phyloP scores from a whole-genome alignment of 2,797 vertebrate species.

The Borostomias antarcticus region DNA sequence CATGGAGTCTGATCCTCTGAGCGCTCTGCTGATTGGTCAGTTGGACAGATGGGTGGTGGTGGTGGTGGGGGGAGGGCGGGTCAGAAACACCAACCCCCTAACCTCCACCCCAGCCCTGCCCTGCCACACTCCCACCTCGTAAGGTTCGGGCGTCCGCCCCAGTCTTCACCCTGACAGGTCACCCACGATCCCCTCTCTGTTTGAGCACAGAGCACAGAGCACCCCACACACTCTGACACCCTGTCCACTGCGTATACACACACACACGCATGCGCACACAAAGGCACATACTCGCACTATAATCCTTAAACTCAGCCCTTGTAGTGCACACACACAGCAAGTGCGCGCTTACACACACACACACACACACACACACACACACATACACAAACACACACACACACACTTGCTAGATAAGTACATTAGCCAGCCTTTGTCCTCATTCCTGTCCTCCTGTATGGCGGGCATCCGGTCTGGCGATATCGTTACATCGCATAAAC shows the following conservation, averaged over 20 bases:
- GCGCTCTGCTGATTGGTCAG: conserved; percentile 57
- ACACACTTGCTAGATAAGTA: not conserved
- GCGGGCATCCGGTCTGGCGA: not conserved
- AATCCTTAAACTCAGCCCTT: too few relatives aligned
- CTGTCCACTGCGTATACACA: not conserved
- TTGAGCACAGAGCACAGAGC: not conserved
- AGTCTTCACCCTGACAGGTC: too few relatives aligned
- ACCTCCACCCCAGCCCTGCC: too few relatives aligned
- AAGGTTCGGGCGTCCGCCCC: too few relatives aligned
- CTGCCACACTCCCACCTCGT: not conserved
- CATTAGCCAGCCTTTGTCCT: not conserved
- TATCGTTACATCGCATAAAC: not conserved
- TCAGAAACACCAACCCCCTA: too few relatives aligned
- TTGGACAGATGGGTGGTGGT: conserved; percentile 60
- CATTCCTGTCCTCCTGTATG: not conserved
- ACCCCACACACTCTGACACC: not conserved
- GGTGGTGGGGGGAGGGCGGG: conserved; percentile 1
- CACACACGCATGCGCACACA: too few relatives aligned
- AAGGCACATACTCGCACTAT: too few relatives aligned
- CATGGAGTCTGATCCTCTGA: conserved; percentile 62
- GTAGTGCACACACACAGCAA: too few relatives aligned
- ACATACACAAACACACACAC: too few relatives aligned
- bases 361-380: too few relatives aligned
- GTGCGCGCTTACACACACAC: too few relatives aligned
- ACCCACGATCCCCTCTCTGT: not conserved